Conservation (phyloP, 2,888 invertebrate genomes). For the Cantharis flavilabris region DNA sequence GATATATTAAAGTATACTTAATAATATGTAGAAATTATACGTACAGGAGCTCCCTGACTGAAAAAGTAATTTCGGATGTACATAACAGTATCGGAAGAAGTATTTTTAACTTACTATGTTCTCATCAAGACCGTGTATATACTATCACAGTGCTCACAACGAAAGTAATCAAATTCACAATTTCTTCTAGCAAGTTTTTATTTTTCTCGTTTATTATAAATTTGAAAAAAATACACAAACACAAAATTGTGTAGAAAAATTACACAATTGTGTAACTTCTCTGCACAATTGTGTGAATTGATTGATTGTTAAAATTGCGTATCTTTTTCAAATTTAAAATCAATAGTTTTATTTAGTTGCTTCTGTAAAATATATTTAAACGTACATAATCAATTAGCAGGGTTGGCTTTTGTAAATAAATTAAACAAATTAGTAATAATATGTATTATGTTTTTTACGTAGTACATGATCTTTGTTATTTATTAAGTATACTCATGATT, state of each 20-base stretch:
- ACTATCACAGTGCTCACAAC: not conserved
- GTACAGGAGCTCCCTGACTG: not conserved
- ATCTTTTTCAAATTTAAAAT: not conserved
- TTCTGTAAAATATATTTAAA: not conserved
- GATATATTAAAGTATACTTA: conserved; percentile 13
- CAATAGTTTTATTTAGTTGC: not conserved
- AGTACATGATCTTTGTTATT: not conserved
- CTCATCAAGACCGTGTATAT: not conserved
- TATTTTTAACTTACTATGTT: not conserved
- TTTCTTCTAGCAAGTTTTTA: not conserved
- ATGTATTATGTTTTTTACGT: no score
- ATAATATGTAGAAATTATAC: not conserved
- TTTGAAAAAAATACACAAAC: not conserved
- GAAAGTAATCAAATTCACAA: not conserved
- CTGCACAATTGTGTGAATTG: no score
- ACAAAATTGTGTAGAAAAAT: no score
- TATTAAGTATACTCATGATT: conserved; percentile 9
- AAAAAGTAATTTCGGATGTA: not conserved
- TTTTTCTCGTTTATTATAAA: not conserved
- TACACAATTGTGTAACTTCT: no score
- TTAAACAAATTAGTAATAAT: not conserved
- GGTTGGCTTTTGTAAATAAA: not conserved
- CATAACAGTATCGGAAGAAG: not conserved
- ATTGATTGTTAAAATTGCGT: not conserved
- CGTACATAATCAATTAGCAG: not conserved